phyloP scores from a whole-genome alignment of 2,797 vertebrate genomes.

The Simalia tracyae region DNA sequence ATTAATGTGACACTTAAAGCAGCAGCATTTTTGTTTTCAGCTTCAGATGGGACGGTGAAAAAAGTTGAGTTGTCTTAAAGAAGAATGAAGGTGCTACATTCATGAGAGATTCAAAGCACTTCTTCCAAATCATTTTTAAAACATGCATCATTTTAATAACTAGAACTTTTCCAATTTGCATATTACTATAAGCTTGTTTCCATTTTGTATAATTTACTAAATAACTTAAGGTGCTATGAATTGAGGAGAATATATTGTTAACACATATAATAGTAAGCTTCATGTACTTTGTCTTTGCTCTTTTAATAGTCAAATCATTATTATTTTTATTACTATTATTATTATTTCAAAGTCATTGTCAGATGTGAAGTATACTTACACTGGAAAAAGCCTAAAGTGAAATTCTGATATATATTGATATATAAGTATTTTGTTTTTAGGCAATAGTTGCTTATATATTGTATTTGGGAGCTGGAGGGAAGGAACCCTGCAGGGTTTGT shows the following conservation, averaged over 20 bases:
- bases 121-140: not conserved
- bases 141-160: not conserved
- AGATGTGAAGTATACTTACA: not conserved
- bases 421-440: not conserved
- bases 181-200: slow-evolving; percentile 48
- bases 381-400: not conserved
- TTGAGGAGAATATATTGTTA: slow-evolving; percentile 35
- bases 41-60: not conserved
- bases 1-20: not conserved
- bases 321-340: slow-evolving; percentile 5
- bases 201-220: slow-evolving; percentile 61
- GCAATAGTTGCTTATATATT: not conserved
- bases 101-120: not conserved
- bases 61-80: not conserved
- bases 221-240: slow-evolving; percentile 44
- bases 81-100: not conserved
- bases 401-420: not conserved
- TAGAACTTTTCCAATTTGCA: slow-evolving; percentile 31
- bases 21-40: not conserved
- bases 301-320: slow-evolving; percentile 32
- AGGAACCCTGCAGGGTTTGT: not conserved
- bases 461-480: not conserved
- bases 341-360: slow-evolving; percentile 10
- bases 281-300: not conserved
- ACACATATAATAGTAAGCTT: slow-evolving; percentile 34